phyloP scores from a whole-genome alignment of 2,888 invertebrate genomes.

The Eupeodes luniger region DNA sequence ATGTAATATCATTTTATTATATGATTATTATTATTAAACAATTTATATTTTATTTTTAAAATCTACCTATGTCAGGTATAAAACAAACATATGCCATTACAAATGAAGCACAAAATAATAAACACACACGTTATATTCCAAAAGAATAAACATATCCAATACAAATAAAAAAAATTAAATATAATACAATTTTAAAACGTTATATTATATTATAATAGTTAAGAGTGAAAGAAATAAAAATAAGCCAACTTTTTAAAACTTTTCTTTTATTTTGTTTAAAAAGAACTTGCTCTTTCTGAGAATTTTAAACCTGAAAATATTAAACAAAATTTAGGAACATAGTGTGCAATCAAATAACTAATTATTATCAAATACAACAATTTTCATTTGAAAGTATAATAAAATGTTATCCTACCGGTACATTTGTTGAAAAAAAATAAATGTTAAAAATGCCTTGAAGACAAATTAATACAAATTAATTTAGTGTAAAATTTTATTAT shows the following conservation, averaged over 20 bases:
- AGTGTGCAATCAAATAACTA: too few relatives aligned
- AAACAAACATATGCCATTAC: conserved; percentile 50
- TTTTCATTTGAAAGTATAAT: too few relatives aligned
- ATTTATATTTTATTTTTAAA: conserved; percentile 38
- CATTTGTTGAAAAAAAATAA: too few relatives aligned
- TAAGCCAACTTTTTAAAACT: conserved; percentile 33
- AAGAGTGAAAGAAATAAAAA: conserved; percentile 36
- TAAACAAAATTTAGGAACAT: too few relatives aligned
- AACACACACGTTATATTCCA: conserved; percentile 47
- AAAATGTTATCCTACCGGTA: too few relatives aligned
- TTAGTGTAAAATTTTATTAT: too few relatives aligned
- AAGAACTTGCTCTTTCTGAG: too few relatives aligned
- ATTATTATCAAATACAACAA: too few relatives aligned
- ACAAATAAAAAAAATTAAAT: conserved; percentile 14
- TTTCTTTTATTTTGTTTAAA: background rate
- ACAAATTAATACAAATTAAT: too few relatives aligned
- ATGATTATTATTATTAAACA: background rate
- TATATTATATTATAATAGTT: conserved; percentile 25
- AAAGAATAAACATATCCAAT: conserved; percentile 64
- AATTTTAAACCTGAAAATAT: too few relatives aligned
- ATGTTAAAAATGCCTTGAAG: too few relatives aligned
- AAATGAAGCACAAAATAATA: conserved; percentile 32
- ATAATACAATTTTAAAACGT: conserved; percentile 29
- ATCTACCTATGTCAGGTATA: conserved; percentile 44
- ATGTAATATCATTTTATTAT: conserved; percentile 12